These are phyloP conservation scores for Sclerodermus sp. DNA, from an alignment of 2,888 invertebrate species.

Conservation along the genomic window DNA sequence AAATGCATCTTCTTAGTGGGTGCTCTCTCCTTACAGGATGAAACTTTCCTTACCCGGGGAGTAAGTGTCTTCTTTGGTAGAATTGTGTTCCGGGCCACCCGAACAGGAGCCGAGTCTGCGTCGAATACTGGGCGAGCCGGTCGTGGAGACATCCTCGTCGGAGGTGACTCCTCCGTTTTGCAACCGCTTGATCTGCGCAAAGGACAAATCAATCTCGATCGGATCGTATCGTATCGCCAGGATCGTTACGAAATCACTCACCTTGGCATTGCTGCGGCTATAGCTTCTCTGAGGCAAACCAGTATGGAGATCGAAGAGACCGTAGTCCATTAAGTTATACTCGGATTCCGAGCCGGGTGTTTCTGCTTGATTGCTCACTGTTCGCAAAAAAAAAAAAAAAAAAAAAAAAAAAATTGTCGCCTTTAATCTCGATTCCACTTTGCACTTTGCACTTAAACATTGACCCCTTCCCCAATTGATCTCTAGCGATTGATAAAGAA, in stretches of 20 bases:
- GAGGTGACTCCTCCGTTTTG: slow-evolving; percentile 63
- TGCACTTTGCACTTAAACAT: too few relatives aligned
- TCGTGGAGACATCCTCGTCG: slow-evolving; percentile 65
- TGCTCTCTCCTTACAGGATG: too few relatives aligned
- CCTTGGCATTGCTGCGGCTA: slow-evolving; percentile 54
- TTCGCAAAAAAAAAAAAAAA: slow-evolving; percentile 20
- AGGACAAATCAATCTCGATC: background rate
- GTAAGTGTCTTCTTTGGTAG: slow-evolving; percentile 60
- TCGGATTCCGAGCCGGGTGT: slow-evolving; percentile 76
- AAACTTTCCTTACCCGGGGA: slow-evolving; percentile 64
- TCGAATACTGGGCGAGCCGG: slow-evolving; percentile 70
- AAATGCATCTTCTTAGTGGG: too few relatives aligned
- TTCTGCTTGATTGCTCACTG: slow-evolving; percentile 69
- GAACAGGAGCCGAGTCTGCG: slow-evolving; percentile 68
- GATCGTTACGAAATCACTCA: too few relatives aligned
- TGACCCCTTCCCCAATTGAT: too few relatives aligned
- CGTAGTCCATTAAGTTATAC: slow-evolving; percentile 75
- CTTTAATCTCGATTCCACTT: background rate
- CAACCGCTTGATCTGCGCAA: slow-evolving; percentile 51
- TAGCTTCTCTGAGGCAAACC: slow-evolving; percentile 63
- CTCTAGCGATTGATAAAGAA: too few relatives aligned
- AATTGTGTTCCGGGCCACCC: slow-evolving; percentile 52
- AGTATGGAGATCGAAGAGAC: slow-evolving; percentile 73
- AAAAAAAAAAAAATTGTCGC: background rate
- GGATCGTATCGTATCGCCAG: background rate